A percentile compares a stretch with the other conserved stretches of the same genome.
Evolutionary conservation across 37 sponge, comb jelly and placozoan genomes (phyloP).

Genomic region (Geodia barretti): DNA sequence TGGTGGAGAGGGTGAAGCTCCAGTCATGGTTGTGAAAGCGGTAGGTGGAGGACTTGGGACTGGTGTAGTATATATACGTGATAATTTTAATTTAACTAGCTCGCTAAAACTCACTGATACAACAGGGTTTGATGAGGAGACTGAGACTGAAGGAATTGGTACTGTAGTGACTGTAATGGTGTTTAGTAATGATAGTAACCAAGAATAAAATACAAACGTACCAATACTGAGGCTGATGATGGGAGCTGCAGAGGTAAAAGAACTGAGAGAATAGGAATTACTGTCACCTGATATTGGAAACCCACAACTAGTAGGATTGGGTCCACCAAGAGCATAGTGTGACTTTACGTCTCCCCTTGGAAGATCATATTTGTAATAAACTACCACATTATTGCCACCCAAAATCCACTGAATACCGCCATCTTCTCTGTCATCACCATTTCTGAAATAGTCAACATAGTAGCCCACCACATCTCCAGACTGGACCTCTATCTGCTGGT

Average conservation of each 20-base stretch:
- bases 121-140: not conserved
- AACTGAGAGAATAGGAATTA: not conserved
- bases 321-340: not conserved
- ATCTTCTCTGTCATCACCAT: not conserved
- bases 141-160: not conserved
- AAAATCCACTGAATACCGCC: not conserved
- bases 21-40: too few relatives aligned
- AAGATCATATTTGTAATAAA: not conserved
- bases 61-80: too few relatives aligned
- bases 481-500: slow-evolving; percentile 20
- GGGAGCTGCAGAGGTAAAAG: not conserved
- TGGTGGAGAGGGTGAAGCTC: too few relatives aligned
- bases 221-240: not conserved
- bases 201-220: not conserved
- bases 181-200: not conserved
- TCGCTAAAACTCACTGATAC: too few relatives aligned
- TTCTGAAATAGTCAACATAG: not conserved
- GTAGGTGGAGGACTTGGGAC: too few relatives aligned
- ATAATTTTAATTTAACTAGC: too few relatives aligned
- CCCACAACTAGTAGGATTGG: not conserved
- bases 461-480: slow-evolving; percentile 60
- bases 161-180: not conserved
- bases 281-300: not conserved
- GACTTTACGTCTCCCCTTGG: not conserved
- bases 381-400: not conserved